A percentile compares a stretch with the other conserved stretches of the same genome.
phyloP scores from a whole-genome alignment of 2,888 invertebrate genomes.

The Pomacea canaliculata region DNA sequence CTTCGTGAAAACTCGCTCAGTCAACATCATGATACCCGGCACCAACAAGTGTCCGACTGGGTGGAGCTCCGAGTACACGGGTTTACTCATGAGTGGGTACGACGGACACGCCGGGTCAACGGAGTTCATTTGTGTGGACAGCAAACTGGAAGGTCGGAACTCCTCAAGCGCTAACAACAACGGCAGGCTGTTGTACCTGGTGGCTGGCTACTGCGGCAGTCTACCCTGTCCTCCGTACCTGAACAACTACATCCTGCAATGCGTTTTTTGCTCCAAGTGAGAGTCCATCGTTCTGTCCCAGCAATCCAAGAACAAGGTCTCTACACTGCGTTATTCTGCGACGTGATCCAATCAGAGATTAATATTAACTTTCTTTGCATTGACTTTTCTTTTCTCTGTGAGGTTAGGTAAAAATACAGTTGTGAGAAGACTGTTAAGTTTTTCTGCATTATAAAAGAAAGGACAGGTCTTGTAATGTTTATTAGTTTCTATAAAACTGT shows the following conservation, averaged over 20 bases:
- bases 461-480: no score
- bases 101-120: neutral
- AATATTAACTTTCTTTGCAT: no score
- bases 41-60: neutral
- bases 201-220: neutral
- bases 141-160: neutral
- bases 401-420: no score
- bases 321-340: no score
- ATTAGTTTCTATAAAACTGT: no score
- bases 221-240: neutral
- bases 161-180: neutral
- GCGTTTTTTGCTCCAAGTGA: neutral
- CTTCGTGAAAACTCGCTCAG: neutral
- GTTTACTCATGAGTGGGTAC: neutral
- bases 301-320: no score
- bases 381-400: no score
- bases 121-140: constrained; percentile 6
- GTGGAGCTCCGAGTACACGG: neutral
- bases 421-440: no score
- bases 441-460: no score
- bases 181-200: neutral
- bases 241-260: neutral
- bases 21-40: neutral
- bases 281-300: neutral
- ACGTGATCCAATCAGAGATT: no score